Conservation (phyloP, 2,888 invertebrate genomes). For the Andrena chrysosceles region DNA sequence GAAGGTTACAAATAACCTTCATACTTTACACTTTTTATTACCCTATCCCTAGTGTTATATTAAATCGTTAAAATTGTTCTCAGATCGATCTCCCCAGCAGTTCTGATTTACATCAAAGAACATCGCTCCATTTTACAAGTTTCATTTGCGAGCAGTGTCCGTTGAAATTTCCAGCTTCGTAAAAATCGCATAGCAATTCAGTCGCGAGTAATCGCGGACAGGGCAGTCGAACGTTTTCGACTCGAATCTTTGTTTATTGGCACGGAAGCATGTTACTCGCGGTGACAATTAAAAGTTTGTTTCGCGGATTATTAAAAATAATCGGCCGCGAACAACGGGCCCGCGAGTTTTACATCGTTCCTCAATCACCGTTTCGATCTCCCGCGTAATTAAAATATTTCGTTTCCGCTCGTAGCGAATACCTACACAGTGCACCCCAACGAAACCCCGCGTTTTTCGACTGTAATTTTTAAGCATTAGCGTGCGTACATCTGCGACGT, state of each 20-base stretch:
- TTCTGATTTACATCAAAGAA: too few relatives aligned
- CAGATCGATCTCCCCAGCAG: too few relatives aligned
- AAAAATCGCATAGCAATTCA: not conserved
- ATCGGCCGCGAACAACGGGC: conserved; percentile 2
- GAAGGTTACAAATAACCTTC: too few relatives aligned
- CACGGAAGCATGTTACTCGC: not conserved
- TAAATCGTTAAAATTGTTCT: too few relatives aligned
- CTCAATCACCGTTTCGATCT: not conserved
- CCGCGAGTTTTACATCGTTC: not conserved
- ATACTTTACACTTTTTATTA: too few relatives aligned
- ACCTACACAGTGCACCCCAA: not conserved
- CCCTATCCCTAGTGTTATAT: too few relatives aligned
- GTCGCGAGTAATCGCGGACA: not conserved
- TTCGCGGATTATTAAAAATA: conserved; percentile 33
- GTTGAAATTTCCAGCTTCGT: not conserved
- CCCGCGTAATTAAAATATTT: conserved; percentile 20
- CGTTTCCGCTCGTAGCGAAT: not conserved
- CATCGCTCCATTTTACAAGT: not conserved
- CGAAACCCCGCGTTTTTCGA: not conserved
- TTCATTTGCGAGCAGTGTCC: not conserved
- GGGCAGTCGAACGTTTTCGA: not conserved
- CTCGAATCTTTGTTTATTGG: conserved; percentile 18
- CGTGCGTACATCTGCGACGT: not conserved
- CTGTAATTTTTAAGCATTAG: conserved; percentile 8
- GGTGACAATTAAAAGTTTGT: conserved; percentile 9